phyloP scores from a whole-genome alignment of 2,888 invertebrate species.

The Yponomeuta plumbellus region DNA sequence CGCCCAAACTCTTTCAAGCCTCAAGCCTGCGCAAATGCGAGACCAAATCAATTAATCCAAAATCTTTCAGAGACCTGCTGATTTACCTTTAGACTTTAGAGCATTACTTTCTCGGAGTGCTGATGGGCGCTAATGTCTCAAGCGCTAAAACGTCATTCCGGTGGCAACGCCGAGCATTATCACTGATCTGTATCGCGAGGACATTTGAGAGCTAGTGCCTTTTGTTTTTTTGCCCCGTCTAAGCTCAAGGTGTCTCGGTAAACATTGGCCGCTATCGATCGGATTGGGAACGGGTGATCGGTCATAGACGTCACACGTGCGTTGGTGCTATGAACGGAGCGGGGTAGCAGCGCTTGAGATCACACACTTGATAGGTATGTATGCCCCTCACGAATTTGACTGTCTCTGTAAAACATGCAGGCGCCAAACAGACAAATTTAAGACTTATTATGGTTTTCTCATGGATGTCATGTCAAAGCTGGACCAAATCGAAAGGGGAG shows the following conservation, averaged over 20 bases:
- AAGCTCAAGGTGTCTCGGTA: conserved; percentile 15
- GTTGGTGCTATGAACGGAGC: background rate
- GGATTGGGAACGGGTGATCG: conserved; percentile 45
- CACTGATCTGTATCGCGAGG: conserved; percentile 19
- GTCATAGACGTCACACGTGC: conserved; percentile 55
- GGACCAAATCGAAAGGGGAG: no score
- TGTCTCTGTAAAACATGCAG: no score
- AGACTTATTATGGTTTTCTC: no score
- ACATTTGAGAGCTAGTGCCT: conserved; percentile 14
- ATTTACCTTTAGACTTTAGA: no score
- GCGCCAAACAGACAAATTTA: no score
- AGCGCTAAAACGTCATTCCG: background rate
- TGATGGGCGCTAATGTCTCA: background rate
- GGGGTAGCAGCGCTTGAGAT: background rate
- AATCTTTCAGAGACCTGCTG: no score
- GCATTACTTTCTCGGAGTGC: no score
- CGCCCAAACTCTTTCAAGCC: no score
- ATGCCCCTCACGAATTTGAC: no score
- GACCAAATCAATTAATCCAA: no score
- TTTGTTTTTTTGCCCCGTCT: conserved; percentile 6
- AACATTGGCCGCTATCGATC: conserved; percentile 13
- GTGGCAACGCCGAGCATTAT: conserved; percentile 9
- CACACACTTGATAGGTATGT: background rate
- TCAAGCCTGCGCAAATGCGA: no score
- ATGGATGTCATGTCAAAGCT: no score